These are phyloP conservation scores for Sciurus carolinensis DNA, from an alignment of 2,797 vertebrate genomes.

Conservation along the genomic window DNA sequence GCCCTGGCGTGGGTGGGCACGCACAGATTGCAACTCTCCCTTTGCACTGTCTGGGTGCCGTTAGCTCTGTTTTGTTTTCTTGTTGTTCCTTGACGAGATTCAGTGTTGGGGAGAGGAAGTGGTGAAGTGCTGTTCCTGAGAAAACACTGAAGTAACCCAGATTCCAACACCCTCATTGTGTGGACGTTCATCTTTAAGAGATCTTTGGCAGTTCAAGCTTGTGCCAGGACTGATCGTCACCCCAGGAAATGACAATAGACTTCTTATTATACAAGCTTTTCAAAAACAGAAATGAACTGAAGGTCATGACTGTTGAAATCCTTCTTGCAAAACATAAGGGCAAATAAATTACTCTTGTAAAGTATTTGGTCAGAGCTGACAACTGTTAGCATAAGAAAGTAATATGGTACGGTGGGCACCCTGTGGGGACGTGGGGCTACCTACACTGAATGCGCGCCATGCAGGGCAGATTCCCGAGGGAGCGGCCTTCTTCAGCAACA, in stretches of 20 bases:
- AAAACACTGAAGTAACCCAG: slow-evolving; percentile 44
- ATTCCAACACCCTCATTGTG: background rate
- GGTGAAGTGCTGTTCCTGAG: slow-evolving; percentile 48
- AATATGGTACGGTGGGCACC: background rate
- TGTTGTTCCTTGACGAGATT: slow-evolving; percentile 70
- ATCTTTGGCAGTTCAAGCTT: slow-evolving; percentile 17
- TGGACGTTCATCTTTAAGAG: slow-evolving; percentile 9
- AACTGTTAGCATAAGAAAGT: slow-evolving; percentile 4
- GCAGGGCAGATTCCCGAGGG: background rate
- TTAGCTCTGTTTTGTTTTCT: slow-evolving; percentile 65
- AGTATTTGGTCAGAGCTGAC: slow-evolving; percentile 26
- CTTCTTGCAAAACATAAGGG: slow-evolving; percentile 68
- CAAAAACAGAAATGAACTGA: background rate
- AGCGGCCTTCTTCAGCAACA: background rate
- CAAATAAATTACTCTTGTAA: slow-evolving; percentile 19
- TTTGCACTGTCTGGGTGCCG: background rate
- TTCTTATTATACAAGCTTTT: slow-evolving; percentile 61
- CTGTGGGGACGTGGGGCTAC: background rate
- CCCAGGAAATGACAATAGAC: slow-evolving; percentile 61
- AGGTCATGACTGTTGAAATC: slow-evolving; percentile 63
- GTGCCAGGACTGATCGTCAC: slow-evolving; percentile 10
- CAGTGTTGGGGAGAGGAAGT: slow-evolving; percentile 43
- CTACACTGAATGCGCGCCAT: background rate
- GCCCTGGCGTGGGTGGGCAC: background rate
- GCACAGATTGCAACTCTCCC: background rate